Evolutionary conservation across 1,140 invertebrate species (phyloP), one percentile per base, ranked within the genome.

Genomic region (Drosophila lowei): DNA sequence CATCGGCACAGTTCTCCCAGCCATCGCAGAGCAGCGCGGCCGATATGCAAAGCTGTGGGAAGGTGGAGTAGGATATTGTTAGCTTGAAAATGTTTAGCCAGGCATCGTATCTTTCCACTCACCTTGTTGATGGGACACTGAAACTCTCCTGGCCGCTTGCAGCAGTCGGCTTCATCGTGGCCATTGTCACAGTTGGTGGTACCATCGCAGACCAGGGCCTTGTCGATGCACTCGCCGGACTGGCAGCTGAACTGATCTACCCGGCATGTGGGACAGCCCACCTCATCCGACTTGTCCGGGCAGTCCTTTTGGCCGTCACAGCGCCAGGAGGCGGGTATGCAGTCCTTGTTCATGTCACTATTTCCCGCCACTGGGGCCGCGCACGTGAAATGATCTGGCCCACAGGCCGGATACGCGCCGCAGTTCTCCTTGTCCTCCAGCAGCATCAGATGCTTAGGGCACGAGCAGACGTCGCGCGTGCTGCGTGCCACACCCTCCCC

Each of bases 311-410:
- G 90, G 0, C 90, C 90, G 38, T 91, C 92, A 77, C 65, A 93
- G 77, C 93, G 95, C 97, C 97, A 98, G 0, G 93, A 93, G 0
- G 93, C 91, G 0, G 97, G 97, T 65, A 99, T 97, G 90, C 98
- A 99, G 67, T 95, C 94, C 58, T 93, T 93, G 23, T 92, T 91
- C 83, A 75, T 84, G 65, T 78, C 90, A 59, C 73, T 89, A 41
- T 75, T 90, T 0, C 77, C 80, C 2, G 85, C 70, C 3, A 90
- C 89, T 7, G 90, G 83, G n/a, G 89, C 78, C 6, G 92, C 93
- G 81, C 97, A 99, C 0, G 94, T 94, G 83, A 97, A 98, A 77
- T 96, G 94, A 80, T 95, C 94, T 0, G 93, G 92, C 2, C 94
- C 94, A 91, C 98, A 98, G 6, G 94, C 94, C 2, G 96, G 95